phyloP scores from a whole-genome alignment of 2,113 vertebrate species.

The Pogona vitticeps region DNA sequence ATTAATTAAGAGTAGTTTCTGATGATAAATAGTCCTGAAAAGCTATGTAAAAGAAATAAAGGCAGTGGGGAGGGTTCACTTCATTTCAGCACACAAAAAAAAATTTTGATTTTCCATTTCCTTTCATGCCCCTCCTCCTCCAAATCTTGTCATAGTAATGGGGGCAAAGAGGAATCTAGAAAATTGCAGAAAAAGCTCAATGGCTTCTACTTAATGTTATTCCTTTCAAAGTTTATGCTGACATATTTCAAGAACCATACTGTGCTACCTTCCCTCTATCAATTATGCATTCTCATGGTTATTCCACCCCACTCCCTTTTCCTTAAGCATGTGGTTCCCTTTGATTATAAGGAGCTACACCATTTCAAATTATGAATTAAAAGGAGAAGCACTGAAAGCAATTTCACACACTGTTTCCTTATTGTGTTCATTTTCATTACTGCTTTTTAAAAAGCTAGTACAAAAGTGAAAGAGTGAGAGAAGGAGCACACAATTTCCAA shows the following conservation, averaged over 20 bases:
- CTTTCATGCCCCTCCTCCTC: neutral
- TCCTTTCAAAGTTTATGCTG: neutral
- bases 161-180: too few relatives aligned
- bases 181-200: too few relatives aligned
- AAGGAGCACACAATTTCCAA: conserved; percentile 21
- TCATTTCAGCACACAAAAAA: too few relatives aligned
- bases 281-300: neutral
- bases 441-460: conserved; percentile 5
- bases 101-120: neutral
- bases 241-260: neutral
- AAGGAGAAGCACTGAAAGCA: conserved; percentile 45
- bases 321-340: conserved; percentile 6
- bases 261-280: neutral
- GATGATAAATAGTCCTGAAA: too few relatives aligned
- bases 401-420: conserved; percentile 56
- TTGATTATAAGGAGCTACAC: conserved; percentile 17
- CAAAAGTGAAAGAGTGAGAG: conserved; percentile 1
- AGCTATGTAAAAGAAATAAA: too few relatives aligned
- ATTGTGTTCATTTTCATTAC: conserved; percentile 30
- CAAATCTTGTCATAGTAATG: too few relatives aligned
- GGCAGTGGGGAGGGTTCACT: too few relatives aligned
- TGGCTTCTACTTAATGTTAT: too few relatives aligned
- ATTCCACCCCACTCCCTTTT: neutral
- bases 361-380: conserved; percentile 36
- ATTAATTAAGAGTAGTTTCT: too few relatives aligned